Conservation (phyloP, 2,888 invertebrate species). For the Choreutis nemorana region DNA sequence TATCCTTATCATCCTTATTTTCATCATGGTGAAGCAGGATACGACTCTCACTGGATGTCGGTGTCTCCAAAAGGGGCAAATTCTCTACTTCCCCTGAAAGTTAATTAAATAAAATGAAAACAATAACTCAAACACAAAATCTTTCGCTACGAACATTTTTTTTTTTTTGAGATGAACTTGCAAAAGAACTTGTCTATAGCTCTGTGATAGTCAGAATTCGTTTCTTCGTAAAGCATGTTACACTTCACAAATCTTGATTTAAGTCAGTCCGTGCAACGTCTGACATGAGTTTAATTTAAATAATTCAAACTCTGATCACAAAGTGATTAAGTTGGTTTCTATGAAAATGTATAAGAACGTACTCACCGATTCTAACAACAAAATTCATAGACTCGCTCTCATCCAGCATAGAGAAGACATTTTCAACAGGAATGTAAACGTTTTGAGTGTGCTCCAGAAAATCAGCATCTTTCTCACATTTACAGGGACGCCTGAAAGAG, state of each 20-base stretch:
- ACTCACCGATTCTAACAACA: conserved; percentile 51
- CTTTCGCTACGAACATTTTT: too few species aligned
- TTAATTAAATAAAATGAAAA: conserved; percentile 1
- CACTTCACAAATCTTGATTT: too few species aligned
- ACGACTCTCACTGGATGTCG: conserved; percentile 42
- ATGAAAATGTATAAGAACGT: background rate
- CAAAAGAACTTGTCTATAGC: too few species aligned
- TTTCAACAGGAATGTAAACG: conserved; percentile 62
- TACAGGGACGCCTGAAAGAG: conserved; percentile 51
- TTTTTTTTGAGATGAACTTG: too few species aligned
- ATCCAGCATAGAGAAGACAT: conserved; percentile 60
- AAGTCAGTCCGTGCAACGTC: too few species aligned
- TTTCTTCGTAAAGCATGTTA: too few species aligned
- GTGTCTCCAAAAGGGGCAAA: conserved; percentile 41
- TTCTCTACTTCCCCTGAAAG: conserved; percentile 55
- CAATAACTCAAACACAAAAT: too few species aligned
- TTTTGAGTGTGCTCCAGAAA: conserved; percentile 61
- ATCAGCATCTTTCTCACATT: conserved; percentile 59
- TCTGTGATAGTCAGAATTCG: too few species aligned
- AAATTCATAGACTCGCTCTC: conserved; percentile 47
- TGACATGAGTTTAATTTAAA: too few species aligned
- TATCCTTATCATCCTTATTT: conserved; percentile 24
- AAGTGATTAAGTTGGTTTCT: too few species aligned
- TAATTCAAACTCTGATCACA: too few species aligned
- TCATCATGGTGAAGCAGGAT: conserved; percentile 41